These are phyloP conservation scores for Saimiri boliviensis DNA, from an alignment of 2,113 vertebrate genomes.

Conservation along the genomic window DNA sequence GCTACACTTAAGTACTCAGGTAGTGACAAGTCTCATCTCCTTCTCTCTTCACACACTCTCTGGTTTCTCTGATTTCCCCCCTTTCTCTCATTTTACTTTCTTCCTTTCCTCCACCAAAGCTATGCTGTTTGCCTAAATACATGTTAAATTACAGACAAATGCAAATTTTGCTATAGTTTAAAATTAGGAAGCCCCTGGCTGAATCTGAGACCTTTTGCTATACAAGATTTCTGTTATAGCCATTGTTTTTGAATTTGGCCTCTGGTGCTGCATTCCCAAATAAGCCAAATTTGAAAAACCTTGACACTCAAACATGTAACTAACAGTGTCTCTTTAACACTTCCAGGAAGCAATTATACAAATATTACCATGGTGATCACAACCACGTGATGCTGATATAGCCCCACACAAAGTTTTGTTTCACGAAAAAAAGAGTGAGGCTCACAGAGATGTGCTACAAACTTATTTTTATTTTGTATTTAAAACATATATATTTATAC, in stretches of 20 bases:
- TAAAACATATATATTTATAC: not conserved
- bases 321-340: not conserved
- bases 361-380: not conserved
- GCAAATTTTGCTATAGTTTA: not conserved
- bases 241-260: not conserved
- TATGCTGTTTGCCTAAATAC: not conserved
- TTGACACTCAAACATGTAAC: not conserved
- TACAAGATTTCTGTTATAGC: not conserved
- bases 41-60: not conserved
- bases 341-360: not conserved
- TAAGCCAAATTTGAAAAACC: not conserved
- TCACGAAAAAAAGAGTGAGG: not conserved
- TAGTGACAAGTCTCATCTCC: not conserved
- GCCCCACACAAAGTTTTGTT: not conserved
- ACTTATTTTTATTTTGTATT: not conserved
- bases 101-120: not conserved
- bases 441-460: not conserved
- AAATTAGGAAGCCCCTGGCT: not conserved
- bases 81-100: not conserved
- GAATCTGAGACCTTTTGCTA: not conserved
- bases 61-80: not conserved
- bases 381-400: not conserved
- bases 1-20: not conserved
- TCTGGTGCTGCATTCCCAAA: not conserved
- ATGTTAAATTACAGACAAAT: not conserved